Conservation (phyloP, 2,888 invertebrate genomes). For the Trichopoda pennipes region DNA sequence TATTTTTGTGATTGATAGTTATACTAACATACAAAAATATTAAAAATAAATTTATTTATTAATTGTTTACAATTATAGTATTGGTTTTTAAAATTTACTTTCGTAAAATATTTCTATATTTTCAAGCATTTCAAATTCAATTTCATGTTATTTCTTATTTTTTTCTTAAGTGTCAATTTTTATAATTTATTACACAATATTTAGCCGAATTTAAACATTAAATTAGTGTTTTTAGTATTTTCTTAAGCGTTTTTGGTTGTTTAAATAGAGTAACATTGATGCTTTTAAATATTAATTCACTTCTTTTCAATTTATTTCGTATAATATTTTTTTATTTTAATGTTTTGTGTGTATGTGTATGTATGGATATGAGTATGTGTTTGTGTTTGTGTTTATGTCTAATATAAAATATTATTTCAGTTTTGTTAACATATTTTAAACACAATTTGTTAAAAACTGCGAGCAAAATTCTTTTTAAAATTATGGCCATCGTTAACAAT, state of each 20-base stretch:
- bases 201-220: slow-evolving; percentile 30
- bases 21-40: slow-evolving; percentile 42
- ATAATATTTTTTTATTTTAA: slow-evolving; percentile 26
- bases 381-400: too few relatives aligned
- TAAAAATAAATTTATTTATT: slow-evolving; percentile 48
- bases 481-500: too few relatives aligned
- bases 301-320: background rate
- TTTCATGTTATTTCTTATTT: background rate
- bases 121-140: slow-evolving; percentile 50
- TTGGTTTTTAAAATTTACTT: slow-evolving; percentile 13
- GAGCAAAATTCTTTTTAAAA: too few relatives aligned
- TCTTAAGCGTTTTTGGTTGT: slow-evolving; percentile 39
- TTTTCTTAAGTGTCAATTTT: slow-evolving; percentile 6
- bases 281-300: slow-evolving; percentile 22
- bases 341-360: background rate
- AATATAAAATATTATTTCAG: too few relatives aligned
- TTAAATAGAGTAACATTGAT: slow-evolving; percentile 51
- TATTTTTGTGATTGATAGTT: background rate
- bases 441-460: too few relatives aligned
- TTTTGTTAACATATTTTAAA: too few relatives aligned
- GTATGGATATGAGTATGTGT: too few relatives aligned
- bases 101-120: background rate
- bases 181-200: background rate
- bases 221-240: slow-evolving; percentile 24
- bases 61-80: slow-evolving; percentile 37